Conservation (phyloP, 2,888 invertebrate genomes). For the Drosophila pseudotakahashii region DNA sequence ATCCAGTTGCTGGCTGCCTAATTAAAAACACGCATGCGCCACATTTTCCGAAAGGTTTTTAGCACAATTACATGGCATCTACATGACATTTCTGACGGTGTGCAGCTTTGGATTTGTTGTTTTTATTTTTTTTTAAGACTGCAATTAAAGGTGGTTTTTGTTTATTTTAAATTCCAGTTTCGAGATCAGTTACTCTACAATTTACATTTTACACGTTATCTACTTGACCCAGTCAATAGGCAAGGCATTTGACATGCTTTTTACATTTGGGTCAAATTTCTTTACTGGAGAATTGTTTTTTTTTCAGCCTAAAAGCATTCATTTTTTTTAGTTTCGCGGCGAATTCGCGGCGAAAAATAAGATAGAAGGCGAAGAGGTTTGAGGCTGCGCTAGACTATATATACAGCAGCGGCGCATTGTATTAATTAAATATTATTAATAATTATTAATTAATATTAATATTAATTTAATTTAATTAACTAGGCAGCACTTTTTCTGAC, state of each 20-base stretch:
- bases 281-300: no score
- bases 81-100: constrained; percentile 1
- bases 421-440: no score
- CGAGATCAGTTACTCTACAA: neutral
- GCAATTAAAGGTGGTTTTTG: no score
- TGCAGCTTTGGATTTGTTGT: neutral
- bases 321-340: no score
- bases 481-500: constrained; percentile 41
- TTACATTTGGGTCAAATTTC: no score
- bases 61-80: constrained; percentile 10
- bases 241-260: neutral
- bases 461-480: constrained; percentile 25
- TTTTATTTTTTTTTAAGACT: neutral
- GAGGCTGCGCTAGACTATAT: no score
- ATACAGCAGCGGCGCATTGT: no score
- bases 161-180: neutral
- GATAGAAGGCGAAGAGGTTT: no score
- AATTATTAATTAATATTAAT: no score
- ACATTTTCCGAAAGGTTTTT: constrained; percentile 10
- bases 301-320: no score
- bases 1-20: constrained; percentile 34
- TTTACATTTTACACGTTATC: neutral
- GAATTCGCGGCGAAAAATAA: no score
- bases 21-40: constrained; percentile 73
- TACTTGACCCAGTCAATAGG: neutral